Conservation (phyloP, 2,888 invertebrate genomes). For the Adelognathus sp. region DNA sequence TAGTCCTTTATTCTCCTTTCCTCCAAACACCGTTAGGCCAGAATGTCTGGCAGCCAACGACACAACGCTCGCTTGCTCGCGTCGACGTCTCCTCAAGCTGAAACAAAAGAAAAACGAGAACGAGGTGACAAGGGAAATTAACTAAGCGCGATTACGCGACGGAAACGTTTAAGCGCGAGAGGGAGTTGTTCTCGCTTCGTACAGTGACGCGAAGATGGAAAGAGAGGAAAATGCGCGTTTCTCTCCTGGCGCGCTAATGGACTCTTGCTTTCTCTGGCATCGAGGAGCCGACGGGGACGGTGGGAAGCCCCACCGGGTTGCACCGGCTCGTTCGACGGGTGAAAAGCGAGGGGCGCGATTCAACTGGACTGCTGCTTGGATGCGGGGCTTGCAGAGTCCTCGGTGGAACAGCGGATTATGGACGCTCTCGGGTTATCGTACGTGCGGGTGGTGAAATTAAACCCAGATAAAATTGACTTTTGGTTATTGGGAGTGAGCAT, state of each 20-base stretch:
- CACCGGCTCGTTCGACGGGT: conserved; percentile 51
- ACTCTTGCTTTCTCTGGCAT: conserved; percentile 47
- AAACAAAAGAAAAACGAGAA: conserved; percentile 65
- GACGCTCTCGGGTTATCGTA: conserved; percentile 48
- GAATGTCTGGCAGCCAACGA: conserved; percentile 7
- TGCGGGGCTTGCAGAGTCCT: conserved; percentile 32
- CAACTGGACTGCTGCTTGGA: neutral
- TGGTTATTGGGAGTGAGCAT: conserved; percentile 53
- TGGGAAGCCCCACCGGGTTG: conserved; percentile 59
- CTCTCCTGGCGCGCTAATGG: conserved; percentile 48
- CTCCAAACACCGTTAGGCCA: neutral
- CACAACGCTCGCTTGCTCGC: neutral
- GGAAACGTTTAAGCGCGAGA: conserved; percentile 74
- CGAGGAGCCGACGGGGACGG: conserved; percentile 45
- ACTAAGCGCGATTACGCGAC: conserved; percentile 73
- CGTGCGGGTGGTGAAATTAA: conserved; percentile 54
- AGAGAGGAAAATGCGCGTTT: conserved; percentile 1
- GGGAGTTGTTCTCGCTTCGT: conserved; percentile 51
- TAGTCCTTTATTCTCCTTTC: neutral
- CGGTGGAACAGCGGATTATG: conserved; percentile 57
- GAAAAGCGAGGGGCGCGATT: conserved; percentile 51
- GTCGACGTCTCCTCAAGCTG: conserved; percentile 61
- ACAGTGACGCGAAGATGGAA: conserved; percentile 12
- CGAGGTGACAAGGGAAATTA: conserved; percentile 69
- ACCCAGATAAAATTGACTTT: conserved; percentile 61